Percentiles rank a stretch among this genome's conserved stretches.
These are phyloP conservation scores for Euphonia xanthogaster DNA, from an alignment of 2,797 vertebrate genomes.

Conservation along the genomic window DNA sequence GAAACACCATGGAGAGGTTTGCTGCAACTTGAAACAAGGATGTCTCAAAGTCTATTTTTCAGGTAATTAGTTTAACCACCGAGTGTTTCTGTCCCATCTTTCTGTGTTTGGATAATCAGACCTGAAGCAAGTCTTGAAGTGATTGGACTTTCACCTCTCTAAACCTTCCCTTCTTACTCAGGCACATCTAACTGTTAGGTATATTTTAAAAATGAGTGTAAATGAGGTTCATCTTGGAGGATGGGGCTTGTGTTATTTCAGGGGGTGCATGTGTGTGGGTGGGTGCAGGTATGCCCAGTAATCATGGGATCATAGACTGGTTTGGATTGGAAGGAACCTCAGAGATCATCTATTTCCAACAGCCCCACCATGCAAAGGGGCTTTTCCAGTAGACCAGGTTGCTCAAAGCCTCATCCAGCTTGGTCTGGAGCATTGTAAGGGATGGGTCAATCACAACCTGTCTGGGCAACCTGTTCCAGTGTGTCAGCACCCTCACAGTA, in stretches of 20 bases:
- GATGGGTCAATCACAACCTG: background rate
- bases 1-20: background rate
- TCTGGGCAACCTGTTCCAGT: background rate
- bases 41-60: background rate
- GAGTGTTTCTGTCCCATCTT: background rate
- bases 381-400: background rate
- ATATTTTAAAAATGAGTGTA: background rate
- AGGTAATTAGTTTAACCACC: background rate
- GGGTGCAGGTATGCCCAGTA: background rate
- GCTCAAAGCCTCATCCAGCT: background rate
- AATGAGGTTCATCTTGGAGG: background rate
- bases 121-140: background rate
- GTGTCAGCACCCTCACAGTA: background rate
- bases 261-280: accelerated
- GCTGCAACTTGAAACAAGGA: background rate
- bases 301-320: background rate
- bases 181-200: background rate
- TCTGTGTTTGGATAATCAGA: background rate
- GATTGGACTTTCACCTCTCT: background rate
- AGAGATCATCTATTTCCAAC: background rate
- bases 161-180: background rate
- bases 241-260: background rate
- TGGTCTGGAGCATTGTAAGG: background rate
- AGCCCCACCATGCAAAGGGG: background rate
- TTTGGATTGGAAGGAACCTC: background rate